These are phyloP conservation scores for Thalpophila matura DNA, from an alignment of 2,888 invertebrate species.

Conservation along the genomic window DNA sequence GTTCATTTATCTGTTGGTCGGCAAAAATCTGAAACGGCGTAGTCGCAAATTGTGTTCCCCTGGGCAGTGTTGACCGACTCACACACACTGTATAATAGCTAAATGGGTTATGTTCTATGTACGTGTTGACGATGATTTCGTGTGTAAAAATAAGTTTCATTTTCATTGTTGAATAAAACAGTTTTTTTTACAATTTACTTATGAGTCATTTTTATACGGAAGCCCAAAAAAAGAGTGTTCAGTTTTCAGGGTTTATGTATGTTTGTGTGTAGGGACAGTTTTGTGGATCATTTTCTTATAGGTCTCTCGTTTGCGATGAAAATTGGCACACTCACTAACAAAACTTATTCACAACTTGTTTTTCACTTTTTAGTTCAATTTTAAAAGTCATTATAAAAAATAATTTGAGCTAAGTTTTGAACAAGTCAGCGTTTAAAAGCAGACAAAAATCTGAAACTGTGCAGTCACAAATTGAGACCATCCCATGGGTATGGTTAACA, in stretches of 20 bases:
- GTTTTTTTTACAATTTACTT: not conserved
- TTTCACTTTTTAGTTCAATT: too few species aligned
- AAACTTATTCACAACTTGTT: too few species aligned
- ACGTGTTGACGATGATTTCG: slow-evolving; percentile 6
- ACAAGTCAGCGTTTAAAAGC: too few species aligned
- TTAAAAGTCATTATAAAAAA: too few species aligned
- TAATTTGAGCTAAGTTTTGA: too few species aligned
- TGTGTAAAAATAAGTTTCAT: not conserved
- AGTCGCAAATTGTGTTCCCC: slow-evolving; percentile 60
- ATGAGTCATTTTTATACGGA: too few species aligned
- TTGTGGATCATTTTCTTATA: too few species aligned
- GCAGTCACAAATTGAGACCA: not conserved
- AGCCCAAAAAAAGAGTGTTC: too few species aligned
- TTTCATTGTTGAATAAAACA: not conserved
- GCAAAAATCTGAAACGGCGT: slow-evolving; percentile 68
- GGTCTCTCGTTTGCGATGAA: too few species aligned
- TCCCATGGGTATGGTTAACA: not conserved
- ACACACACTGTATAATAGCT: slow-evolving; percentile 3
- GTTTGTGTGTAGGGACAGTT: too few species aligned
- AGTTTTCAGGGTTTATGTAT: too few species aligned
- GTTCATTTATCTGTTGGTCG: slow-evolving; percentile 52
- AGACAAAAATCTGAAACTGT: not conserved
- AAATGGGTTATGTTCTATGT: slow-evolving; percentile 10
- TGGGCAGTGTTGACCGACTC: slow-evolving; percentile 33
- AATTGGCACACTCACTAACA: too few species aligned